A percentile compares a stretch with the other conserved stretches of the same genome.
phyloP scores from a whole-genome alignment of 2,797 vertebrate genomes.

The Poecilia wingei region DNA sequence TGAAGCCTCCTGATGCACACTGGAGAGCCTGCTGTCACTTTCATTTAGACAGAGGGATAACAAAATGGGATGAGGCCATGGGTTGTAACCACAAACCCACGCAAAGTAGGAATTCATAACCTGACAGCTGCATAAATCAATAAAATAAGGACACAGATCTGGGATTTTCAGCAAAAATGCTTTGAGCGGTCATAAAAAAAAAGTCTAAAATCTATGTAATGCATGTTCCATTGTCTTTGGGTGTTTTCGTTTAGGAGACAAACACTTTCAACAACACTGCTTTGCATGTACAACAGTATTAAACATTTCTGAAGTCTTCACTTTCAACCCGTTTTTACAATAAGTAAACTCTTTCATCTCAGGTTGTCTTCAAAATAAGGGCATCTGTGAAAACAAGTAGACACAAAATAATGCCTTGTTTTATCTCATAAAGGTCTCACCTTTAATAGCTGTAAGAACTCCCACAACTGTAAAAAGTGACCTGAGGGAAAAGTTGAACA shows the following conservation, averaged over 20 bases:
- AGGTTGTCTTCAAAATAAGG: constrained; percentile 1
- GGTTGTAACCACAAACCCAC: constrained; percentile 16
- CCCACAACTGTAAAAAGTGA: constrained; percentile 41
- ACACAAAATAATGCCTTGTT: neutral
- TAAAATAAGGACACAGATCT: constrained; percentile 6
- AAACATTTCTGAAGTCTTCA: constrained; percentile 37
- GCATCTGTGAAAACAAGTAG: neutral
- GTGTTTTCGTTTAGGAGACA: neutral
- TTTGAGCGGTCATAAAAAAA: neutral
- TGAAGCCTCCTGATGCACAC: constrained; percentile 44
- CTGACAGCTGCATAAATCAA: neutral
- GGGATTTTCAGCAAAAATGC: constrained; percentile 1
- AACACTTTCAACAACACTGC: neutral
- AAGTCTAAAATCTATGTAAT: neutral
- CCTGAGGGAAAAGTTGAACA: constrained; percentile 36
- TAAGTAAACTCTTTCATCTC: constrained; percentile 2
- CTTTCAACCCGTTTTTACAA: constrained; percentile 25
- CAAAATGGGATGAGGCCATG: constrained; percentile 42
- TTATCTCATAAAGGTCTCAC: constrained; percentile 46
- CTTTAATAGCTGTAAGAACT: constrained; percentile 53
- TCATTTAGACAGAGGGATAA: constrained; percentile 54
- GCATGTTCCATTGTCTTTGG: neutral
- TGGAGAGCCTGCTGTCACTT: constrained; percentile 52
- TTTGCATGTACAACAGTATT: neutral
- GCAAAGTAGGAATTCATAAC: constrained; percentile 25